Evolutionary conservation across 2,113 vertebrate genomes (phyloP).

Genomic region (Neogale vison): DNA sequence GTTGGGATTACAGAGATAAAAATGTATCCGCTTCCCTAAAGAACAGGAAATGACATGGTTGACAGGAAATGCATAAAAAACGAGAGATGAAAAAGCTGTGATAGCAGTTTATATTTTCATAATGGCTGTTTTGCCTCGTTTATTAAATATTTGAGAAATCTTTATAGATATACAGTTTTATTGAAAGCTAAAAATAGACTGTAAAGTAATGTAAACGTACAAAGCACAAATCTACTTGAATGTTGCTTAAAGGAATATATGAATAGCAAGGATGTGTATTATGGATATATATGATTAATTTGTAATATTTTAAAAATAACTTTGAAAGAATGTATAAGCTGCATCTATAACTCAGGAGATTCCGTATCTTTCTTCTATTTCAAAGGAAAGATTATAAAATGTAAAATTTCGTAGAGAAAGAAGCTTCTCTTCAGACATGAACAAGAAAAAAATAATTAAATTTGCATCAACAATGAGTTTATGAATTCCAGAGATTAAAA

Average conservation of each 20-base stretch:
- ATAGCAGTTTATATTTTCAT: conserved; percentile 62
- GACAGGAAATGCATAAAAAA: conserved; percentile 48
- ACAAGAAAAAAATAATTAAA: background rate
- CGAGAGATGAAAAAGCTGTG: conserved; percentile 22
- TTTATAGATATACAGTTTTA: conserved; percentile 53
- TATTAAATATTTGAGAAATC: conserved; percentile 59
- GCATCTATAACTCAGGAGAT: conserved; percentile 54
- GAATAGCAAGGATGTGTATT: conserved; percentile 39
- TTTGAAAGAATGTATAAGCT: conserved; percentile 42
- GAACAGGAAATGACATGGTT: conserved; percentile 51
- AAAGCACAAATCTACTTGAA: conserved; percentile 65
- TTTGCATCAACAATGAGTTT: background rate
- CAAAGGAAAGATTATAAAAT: conserved; percentile 53
- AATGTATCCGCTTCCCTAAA: background rate
- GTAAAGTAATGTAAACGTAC: conserved; percentile 48
- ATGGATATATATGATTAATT: conserved; percentile 43
- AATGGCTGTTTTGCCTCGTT: conserved; percentile 38
- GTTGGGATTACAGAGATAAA: conserved; percentile 29
- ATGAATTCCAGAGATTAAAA: conserved; percentile 28
- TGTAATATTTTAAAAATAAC: conserved; percentile 40
- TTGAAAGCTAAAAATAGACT: conserved; percentile 55
- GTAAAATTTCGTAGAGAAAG: conserved; percentile 39
- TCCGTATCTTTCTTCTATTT: conserved; percentile 44
- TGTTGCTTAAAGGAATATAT: conserved; percentile 56
- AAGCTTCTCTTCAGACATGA: background rate